These are phyloP conservation scores for Lucilia cuprina DNA, from an alignment of 1,140 invertebrate genomes.

Conservation along the genomic window DNA sequence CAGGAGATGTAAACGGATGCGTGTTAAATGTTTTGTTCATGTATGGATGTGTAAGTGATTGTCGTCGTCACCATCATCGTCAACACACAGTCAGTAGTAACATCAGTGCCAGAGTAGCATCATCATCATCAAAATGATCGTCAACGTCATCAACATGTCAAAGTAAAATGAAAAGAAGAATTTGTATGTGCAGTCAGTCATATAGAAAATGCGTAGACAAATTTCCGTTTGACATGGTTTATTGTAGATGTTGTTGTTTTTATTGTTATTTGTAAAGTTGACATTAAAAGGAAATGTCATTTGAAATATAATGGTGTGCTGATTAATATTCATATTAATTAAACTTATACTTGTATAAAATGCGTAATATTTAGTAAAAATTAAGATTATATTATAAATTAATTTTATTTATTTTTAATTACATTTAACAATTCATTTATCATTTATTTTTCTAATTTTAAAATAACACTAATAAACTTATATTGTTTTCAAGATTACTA, in stretches of 20 bases:
- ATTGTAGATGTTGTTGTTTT: conserved; percentile 9
- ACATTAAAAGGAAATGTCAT: background rate
- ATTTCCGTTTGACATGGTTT: conserved; percentile 33
- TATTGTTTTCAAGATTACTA: no score
- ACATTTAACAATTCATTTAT: no score
- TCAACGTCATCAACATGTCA: conserved; percentile 32
- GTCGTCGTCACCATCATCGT: conserved; percentile 14
- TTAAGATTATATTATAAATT: no score
- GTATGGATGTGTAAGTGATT: no score
- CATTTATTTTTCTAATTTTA: no score
- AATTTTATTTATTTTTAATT: no score
- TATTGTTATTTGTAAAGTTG: background rate
- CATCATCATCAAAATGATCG: conserved; percentile 26
- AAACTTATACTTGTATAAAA: background rate
- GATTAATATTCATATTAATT: background rate
- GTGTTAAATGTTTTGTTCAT: conserved; percentile 32
- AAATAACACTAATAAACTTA: no score
- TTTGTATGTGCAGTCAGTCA: background rate
- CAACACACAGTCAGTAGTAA: background rate
- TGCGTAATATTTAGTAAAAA: background rate
- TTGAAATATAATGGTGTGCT: background rate
- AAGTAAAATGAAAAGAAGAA: conserved; percentile 19
- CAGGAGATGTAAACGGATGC: conserved; percentile 21
- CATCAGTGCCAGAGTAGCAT: background rate
- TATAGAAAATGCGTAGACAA: conserved; percentile 33